These are phyloP conservation scores for Cerastoderma edule DNA, from an alignment of 2,888 invertebrate species.

Conservation along the genomic window DNA sequence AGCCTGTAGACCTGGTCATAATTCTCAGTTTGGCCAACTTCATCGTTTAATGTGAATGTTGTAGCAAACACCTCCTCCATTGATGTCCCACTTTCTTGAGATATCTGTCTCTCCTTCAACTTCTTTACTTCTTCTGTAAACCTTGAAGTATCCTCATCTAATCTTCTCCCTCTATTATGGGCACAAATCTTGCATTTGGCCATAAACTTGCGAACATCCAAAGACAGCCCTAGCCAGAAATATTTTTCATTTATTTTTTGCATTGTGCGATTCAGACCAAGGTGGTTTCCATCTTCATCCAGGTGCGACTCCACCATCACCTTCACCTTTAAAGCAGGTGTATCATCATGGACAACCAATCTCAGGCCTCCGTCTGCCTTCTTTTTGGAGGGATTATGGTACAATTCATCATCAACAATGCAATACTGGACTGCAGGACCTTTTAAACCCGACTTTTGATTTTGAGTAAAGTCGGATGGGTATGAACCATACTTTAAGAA, in stretches of 20 bases:
- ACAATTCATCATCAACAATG: slow-evolving; percentile 46
- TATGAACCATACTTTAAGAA: slow-evolving; percentile 39
- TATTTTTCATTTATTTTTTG: slow-evolving; percentile 40
- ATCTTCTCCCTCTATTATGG: slow-evolving; percentile 29
- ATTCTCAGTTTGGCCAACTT: slow-evolving; percentile 4
- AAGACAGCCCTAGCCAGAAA: slow-evolving; percentile 44
- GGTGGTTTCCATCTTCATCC: slow-evolving; percentile 53
- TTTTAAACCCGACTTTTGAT: slow-evolving; percentile 47
- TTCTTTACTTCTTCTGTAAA: slow-evolving; percentile 37
- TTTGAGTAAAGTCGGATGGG: slow-evolving; percentile 44
- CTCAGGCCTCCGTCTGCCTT: slow-evolving; percentile 36
- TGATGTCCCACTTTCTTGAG: slow-evolving; percentile 8
- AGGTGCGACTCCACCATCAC: slow-evolving; percentile 55
- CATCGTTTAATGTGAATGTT: slow-evolving; percentile 13
- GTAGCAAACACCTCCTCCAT: neutral
- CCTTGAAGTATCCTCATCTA: slow-evolving; percentile 11
- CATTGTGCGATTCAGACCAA: slow-evolving; percentile 48
- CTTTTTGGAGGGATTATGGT: slow-evolving; percentile 48
- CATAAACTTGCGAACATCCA: slow-evolving; percentile 54
- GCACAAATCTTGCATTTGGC: slow-evolving; percentile 47
- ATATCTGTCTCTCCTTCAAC: slow-evolving; percentile 24
- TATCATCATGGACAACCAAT: slow-evolving; percentile 52
- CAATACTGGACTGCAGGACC: slow-evolving; percentile 50
- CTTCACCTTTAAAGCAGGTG: slow-evolving; percentile 56
- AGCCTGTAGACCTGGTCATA: slow-evolving; percentile 41